These are phyloP conservation scores for Ptyas mucosa DNA, from an alignment of 2,113 vertebrate species.

Conservation along the genomic window DNA sequence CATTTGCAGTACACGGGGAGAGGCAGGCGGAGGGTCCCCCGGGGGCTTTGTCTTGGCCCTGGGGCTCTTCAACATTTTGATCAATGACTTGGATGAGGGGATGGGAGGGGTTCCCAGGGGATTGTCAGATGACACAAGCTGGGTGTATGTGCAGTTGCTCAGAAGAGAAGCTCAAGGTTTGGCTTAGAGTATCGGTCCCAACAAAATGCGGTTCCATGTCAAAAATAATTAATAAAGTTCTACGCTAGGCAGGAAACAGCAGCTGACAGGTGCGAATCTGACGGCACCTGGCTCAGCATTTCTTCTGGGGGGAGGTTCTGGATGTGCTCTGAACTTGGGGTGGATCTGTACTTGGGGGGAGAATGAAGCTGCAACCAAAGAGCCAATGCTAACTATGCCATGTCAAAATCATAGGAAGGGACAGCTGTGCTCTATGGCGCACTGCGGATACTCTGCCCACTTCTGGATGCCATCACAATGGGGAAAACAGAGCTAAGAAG, in stretches of 20 bases:
- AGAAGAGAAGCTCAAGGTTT: neutral
- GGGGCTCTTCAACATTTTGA: neutral
- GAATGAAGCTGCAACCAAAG: neutral
- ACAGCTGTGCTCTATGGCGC: neutral
- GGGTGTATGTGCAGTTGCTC: neutral
- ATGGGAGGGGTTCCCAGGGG: neutral
- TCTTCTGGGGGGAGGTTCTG: no score
- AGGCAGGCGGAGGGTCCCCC: neutral
- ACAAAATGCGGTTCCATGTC: neutral
- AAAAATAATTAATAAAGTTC: neutral
- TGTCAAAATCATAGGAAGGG: neutral
- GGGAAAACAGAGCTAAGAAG: neutral
- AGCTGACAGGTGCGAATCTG: neutral
- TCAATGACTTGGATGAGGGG: neutral
- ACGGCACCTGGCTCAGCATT: neutral
- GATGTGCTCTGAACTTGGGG: no score
- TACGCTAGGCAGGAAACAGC: neutral
- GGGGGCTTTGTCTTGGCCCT: neutral
- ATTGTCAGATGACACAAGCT: neutral
- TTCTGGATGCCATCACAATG: neutral
- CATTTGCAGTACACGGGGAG: neutral
- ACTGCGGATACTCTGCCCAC: neutral
- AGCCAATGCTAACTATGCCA: neutral
- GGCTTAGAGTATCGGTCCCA: neutral
- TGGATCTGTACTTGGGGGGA: neutral